Evolutionary conservation across 2,113 vertebrate genomes (phyloP).

Genomic region (Vulpes lagopus): DNA sequence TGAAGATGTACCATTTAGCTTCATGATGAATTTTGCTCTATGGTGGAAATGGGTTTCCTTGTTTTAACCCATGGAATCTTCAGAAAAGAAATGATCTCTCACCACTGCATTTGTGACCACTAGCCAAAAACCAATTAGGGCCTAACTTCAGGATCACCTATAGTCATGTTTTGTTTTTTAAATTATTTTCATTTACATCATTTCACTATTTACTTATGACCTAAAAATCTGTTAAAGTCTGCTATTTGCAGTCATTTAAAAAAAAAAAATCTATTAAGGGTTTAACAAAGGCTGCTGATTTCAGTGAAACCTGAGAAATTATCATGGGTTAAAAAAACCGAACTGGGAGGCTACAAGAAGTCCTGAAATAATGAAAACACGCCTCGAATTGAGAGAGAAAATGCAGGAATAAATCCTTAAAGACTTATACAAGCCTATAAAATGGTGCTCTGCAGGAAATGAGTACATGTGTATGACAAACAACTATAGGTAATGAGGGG

Average conservation of each 20-base stretch:
- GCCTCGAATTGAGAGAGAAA: neutral
- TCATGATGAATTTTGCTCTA: neutral
- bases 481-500: neutral
- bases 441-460: slow-evolving; percentile 20
- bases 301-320: neutral
- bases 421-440: neutral
- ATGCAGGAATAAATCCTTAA: neutral
- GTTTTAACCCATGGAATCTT: slow-evolving; percentile 17
- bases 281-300: neutral
- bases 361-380: neutral
- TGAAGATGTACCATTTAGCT: neutral
- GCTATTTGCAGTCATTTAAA: neutral
- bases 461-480: neutral
- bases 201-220: slow-evolving; percentile 55
- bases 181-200: neutral
- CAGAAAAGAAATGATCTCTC: slow-evolving; percentile 10
- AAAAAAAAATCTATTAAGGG: neutral
- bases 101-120: neutral
- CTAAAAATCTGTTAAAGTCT: neutral
- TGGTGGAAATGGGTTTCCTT: neutral
- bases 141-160: neutral
- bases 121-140: neutral
- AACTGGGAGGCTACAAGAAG: neutral
- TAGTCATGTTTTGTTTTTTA: neutral
- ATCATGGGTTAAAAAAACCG: neutral